Evolutionary conservation across 1,140 invertebrate species (phyloP).

Genomic region (Gryon sp.): DNA sequence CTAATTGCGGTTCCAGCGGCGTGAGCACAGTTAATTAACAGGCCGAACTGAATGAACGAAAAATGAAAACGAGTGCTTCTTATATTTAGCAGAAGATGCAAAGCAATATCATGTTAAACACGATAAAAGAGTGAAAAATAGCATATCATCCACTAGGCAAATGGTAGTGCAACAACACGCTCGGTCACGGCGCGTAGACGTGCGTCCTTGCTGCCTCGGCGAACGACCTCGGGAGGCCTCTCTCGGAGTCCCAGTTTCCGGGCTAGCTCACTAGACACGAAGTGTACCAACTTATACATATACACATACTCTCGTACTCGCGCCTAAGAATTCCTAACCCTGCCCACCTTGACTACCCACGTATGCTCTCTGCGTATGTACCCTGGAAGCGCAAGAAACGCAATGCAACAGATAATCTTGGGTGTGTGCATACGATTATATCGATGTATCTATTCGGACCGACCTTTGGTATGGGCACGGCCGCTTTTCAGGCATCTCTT

Average conservation of each 20-base stretch:
- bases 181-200: constrained; percentile 15
- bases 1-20: too few species aligned
- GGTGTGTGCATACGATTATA: constrained; percentile 55
- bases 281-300: constrained; percentile 54
- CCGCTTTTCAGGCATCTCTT: constrained; percentile 67
- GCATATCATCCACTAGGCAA: constrained; percentile 18
- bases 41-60: too few species aligned
- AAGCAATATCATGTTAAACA: neutral
- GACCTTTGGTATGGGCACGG: constrained; percentile 59
- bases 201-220: constrained; percentile 71
- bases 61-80: neutral
- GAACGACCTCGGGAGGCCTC: constrained; percentile 73
- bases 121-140: constrained; percentile 24
- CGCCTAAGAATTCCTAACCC: constrained; percentile 74
- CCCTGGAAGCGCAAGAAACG: constrained; percentile 60
- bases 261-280: constrained; percentile 64
- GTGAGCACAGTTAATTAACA: too few species aligned
- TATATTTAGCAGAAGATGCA: constrained; percentile 5
- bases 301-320: constrained; percentile 55
- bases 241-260: constrained; percentile 66
- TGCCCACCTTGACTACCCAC: constrained; percentile 71
- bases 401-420: constrained; percentile 58
- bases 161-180: constrained; percentile 16
- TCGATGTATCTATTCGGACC: constrained; percentile 14
- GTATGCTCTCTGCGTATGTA: constrained; percentile 35